Conservation (phyloP, 2,888 invertebrate genomes). For the Mamestra brassicae region DNA sequence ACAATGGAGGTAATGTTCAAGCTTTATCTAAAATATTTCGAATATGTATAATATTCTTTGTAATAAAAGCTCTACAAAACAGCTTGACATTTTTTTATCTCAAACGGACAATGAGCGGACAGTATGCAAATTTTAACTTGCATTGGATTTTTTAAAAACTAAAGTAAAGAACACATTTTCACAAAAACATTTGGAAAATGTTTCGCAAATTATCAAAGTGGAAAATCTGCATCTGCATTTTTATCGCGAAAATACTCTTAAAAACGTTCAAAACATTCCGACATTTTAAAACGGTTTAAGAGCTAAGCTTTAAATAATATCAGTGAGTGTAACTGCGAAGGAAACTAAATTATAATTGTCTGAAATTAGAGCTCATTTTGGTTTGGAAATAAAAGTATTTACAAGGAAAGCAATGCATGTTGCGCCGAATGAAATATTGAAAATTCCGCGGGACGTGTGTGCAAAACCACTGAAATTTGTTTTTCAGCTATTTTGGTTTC, state of each 20-base stretch:
- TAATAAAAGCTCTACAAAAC: neutral
- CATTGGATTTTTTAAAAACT: conserved; percentile 17
- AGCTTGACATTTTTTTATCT: conserved; percentile 14
- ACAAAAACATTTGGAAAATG: conserved; percentile 43
- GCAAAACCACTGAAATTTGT: conserved; percentile 58
- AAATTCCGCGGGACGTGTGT: conserved; percentile 75
- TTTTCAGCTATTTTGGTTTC: conserved; percentile 37
- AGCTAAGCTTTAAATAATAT: conserved; percentile 58
- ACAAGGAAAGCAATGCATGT: conserved; percentile 73
- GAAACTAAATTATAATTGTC: conserved; percentile 33
- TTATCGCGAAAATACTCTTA: conserved; percentile 56
- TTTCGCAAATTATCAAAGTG: conserved; percentile 57
- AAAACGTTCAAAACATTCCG: conserved; percentile 51
- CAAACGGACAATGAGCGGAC: neutral
- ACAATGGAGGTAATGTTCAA: conserved; percentile 43
- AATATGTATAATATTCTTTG: neutral
- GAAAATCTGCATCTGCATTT: conserved; percentile 62
- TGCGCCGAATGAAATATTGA: conserved; percentile 79
- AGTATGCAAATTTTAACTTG: neutral
- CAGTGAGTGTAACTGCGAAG: conserved; percentile 7
- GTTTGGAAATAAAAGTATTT: conserved; percentile 56
- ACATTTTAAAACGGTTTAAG: conserved; percentile 56
- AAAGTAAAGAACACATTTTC: neutral
- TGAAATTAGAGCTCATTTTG: conserved; percentile 51
- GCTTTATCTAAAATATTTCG: neutral